Percentiles rank a stretch among this genome's conserved stretches.
Evolutionary conservation across 2,113 vertebrate genomes (phyloP).

Genomic region (Eulacestoma nigropectus): DNA sequence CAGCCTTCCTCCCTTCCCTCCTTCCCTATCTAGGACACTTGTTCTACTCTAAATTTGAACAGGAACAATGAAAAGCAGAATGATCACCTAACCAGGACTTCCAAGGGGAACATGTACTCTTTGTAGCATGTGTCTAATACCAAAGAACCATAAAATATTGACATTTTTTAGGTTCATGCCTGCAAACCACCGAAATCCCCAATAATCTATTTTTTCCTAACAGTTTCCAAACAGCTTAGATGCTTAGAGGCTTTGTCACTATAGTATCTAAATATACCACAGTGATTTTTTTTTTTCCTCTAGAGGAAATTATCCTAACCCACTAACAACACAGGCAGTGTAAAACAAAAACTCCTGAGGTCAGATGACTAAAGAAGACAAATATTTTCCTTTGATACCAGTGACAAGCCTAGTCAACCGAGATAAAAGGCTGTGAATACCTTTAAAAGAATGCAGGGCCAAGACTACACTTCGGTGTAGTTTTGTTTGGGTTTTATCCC

Average conservation of each 20-base stretch:
- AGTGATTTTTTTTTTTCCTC: not conserved
- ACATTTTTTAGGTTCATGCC: not conserved
- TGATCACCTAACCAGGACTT: not conserved
- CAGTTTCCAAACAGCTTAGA: not conserved
- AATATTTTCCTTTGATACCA: constrained; percentile 34
- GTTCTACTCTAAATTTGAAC: not conserved
- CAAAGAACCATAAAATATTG: not conserved
- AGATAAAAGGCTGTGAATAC: constrained; percentile 12
- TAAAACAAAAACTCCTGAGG: not conserved
- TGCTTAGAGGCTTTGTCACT: not conserved
- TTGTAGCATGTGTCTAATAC: not conserved
- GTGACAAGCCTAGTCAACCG: not conserved
- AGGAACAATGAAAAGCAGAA: not conserved
- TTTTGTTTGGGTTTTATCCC: not conserved
- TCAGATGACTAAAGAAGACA: constrained; percentile 33
- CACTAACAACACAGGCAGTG: not conserved
- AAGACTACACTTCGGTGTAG: not conserved
- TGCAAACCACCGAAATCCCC: not conserved
- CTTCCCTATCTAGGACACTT: not conserved
- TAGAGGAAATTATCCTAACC: not conserved
- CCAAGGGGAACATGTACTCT: not conserved
- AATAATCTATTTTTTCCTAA: not conserved
- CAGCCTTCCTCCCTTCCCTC: not conserved
- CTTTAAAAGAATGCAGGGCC: not conserved
- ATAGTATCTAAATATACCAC: not conserved